phyloP scores from a whole-genome alignment of 30 jellyfish, hydroid and myxozoan species.

The Aurelia sp. region DNA sequence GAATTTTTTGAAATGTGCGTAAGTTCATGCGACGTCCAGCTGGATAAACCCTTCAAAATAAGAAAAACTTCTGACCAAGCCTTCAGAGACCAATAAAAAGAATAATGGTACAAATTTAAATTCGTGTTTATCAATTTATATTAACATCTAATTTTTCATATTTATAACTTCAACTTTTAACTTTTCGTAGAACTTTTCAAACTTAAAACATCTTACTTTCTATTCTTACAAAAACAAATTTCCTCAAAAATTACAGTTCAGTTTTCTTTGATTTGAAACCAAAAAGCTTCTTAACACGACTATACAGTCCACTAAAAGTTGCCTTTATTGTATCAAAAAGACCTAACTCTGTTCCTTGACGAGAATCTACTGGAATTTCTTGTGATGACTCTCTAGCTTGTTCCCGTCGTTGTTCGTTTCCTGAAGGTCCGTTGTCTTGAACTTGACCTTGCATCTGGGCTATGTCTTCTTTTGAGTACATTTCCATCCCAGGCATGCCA shows the following conservation, averaged over 20 bases:
- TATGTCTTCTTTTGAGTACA: conserved; percentile 87
- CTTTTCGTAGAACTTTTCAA: too few relatives aligned
- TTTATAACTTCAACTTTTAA: too few relatives aligned
- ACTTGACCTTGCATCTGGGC: conserved; percentile 61
- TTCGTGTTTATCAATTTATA: too few relatives aligned
- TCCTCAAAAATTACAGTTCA: conserved; percentile 32
- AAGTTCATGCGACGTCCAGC: too few relatives aligned
- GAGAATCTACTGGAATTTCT: neutral
- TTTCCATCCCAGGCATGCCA: conserved; percentile 98
- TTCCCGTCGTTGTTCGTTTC: neutral
- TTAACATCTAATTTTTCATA: too few relatives aligned
- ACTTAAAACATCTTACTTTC: too few relatives aligned
- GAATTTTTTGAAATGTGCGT: too few relatives aligned
- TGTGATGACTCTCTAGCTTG: conserved; percentile 3
- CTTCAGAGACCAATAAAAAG: too few relatives aligned
- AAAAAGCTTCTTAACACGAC: conserved; percentile 34
- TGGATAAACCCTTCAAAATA: too few relatives aligned
- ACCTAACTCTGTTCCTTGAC: conserved; percentile 38
- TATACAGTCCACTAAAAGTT: conserved; percentile 23
- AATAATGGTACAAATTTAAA: too few relatives aligned
- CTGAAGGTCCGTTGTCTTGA: conserved; percentile 33
- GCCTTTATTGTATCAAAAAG: conserved; percentile 67
- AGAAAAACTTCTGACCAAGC: too few relatives aligned
- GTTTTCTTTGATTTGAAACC: conserved; percentile 42
- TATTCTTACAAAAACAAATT: too few relatives aligned